These are phyloP conservation scores for Oreochromis niloticus DNA, from an alignment of 2,113 vertebrate genomes.

Conservation along the genomic window DNA sequence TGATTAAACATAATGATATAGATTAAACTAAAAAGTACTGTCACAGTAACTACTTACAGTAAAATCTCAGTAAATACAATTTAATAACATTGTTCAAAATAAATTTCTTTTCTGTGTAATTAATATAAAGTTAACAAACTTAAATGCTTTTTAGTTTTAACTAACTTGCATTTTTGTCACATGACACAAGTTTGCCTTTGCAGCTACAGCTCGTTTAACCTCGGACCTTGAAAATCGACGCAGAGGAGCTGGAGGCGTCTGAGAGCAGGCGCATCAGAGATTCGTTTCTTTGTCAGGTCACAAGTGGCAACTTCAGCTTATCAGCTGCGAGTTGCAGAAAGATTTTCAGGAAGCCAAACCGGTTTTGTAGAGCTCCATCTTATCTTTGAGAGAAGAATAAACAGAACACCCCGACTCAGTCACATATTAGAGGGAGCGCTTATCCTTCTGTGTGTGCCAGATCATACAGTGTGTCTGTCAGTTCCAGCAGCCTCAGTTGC, in stretches of 20 bases:
- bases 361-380: neutral
- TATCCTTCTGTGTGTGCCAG: neutral
- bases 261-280: neutral
- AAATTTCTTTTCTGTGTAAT: neutral
- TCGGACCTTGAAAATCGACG: neutral
- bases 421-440: accelerated
- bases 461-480: neutral
- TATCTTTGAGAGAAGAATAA: neutral
- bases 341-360: neutral
- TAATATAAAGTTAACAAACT: neutral
- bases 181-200: neutral
- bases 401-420: neutral
- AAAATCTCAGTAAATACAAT: neutral
- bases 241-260: accelerated
- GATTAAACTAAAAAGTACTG: neutral
- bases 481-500: neutral
- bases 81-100: neutral
- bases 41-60: neutral
- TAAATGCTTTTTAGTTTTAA: neutral
- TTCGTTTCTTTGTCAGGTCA: accelerated
- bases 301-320: neutral
- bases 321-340: neutral
- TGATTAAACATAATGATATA: neutral
- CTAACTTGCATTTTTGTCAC: neutral
- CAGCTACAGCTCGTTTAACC: neutral